Base-by-base conservation (phyloP, 2,113 vertebrate genomes). In the Nicator chloris region DNA sequence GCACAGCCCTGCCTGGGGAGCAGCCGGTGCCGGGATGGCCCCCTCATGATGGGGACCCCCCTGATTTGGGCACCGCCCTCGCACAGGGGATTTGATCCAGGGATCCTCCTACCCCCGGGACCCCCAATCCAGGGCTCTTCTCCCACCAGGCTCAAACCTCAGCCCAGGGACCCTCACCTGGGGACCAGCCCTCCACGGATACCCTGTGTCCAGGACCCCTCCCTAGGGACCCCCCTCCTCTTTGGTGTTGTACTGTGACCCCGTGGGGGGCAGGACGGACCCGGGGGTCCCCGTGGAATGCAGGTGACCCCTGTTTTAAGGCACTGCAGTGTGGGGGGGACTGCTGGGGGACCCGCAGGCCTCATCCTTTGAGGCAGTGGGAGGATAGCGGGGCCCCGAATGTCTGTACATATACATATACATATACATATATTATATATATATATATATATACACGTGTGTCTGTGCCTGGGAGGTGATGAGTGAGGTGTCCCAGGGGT, bases 211-310 rank as follows among this genome's bases (percentile, higher is more conserved):
- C 64, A 39, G 65, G 45, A 54, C 47, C 79, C 53, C 68, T 64
- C 47, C 57, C 30, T 15, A 42, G 49, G 77, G 86, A 28, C 35
- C 17, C 79, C 82, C 20, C 31, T 90, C 37, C 44, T 24, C 26
- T 87, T 87, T 20, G 39, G 86, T 95, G 95, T 96, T 96, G 66
- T 95, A 92, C 82, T 86, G 94, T 94, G 95, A 89, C 33, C 49
- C 78, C 35, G 2, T 4, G 11, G 33, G 18, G 54, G n/a, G 59
- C 54, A 37, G 44, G 66, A 69, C 3, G 14, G 45, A 50, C 10
- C 7, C 4, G 6, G 14, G 35, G 71, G 56, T 61, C 45, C 75
- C 78, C 13, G 1, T 57, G 81, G 57, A 69, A 16, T 7, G 33
- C 1, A 14, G 42, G 15, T 82, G 70, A 50, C 7, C 40, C 27